Conservation (phyloP, 2,888 invertebrate species). For the Apantesis nais region DNA sequence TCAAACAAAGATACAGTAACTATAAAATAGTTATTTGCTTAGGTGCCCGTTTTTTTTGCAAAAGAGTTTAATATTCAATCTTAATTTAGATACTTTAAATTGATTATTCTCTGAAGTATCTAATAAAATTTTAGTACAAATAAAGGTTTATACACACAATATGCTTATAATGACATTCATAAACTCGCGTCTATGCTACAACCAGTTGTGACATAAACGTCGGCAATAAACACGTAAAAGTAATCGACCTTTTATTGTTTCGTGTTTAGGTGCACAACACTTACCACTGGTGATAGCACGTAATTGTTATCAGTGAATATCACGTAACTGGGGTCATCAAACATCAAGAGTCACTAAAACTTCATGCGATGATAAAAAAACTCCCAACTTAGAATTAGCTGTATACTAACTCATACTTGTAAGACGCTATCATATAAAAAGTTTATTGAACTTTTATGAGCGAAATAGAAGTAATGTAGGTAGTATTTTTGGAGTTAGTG, state of each 20-base stretch:
- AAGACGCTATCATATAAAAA: not conserved
- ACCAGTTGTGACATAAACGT: constrained; percentile 6
- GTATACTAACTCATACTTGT: not conserved
- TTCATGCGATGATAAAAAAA: not conserved
- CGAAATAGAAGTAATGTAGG: no score
- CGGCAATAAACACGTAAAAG: constrained; percentile 8
- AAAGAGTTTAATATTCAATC: not conserved
- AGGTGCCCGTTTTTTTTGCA: no score
- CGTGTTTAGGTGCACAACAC: constrained; percentile 2
- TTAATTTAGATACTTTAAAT: not conserved
- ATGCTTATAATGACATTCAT: constrained; percentile 12
- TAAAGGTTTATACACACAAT: constrained; percentile 9
- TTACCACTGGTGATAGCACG: not conserved
- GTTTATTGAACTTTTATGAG: not conserved
- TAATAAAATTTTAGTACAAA: constrained; percentile 3
- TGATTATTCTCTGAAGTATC: not conserved
- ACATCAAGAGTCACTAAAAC: not conserved
- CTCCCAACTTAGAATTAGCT: not conserved
- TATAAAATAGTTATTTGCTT: no score
- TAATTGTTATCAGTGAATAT: constrained; percentile 1
- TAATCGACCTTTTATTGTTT: constrained; percentile 17
- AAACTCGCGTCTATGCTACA: constrained; percentile 3
- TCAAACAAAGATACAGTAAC: no score
- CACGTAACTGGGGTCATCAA: not conserved
- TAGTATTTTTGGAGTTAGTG: no score